Evolutionary conservation across 1,140 invertebrate species (phyloP).

Genomic region (Cardiocondyla obscurior): DNA sequence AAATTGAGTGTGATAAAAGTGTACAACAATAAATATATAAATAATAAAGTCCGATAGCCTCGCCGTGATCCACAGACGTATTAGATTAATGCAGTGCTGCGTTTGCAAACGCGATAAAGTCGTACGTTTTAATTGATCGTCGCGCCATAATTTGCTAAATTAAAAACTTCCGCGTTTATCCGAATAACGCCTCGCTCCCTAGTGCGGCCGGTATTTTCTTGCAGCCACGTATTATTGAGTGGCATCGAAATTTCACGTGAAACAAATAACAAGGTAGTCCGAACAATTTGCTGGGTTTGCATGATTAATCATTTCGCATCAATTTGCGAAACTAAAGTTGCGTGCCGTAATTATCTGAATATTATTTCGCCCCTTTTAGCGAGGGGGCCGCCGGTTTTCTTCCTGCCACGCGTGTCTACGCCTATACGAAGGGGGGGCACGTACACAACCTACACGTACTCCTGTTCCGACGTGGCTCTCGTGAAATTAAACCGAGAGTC

Average conservation of each 20-base stretch:
- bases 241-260: constrained; percentile 15
- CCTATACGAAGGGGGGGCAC: constrained; percentile 44
- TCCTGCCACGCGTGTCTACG: constrained; percentile 22
- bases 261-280: constrained; percentile 36
- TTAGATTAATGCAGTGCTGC: background rate
- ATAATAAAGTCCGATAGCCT: constrained; percentile 25
- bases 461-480: constrained; percentile 49
- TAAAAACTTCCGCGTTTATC: constrained; percentile 3
- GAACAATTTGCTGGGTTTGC: constrained; percentile 42
- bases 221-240: background rate
- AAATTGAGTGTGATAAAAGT: constrained; percentile 49
- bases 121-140: background rate
- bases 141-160: background rate
- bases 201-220: constrained; percentile 3
- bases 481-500: constrained; percentile 67
- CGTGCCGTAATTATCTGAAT: constrained; percentile 31
- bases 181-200: background rate
- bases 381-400: constrained; percentile 32
- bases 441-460: constrained; percentile 40
- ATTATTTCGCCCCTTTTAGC: constrained; percentile 43
- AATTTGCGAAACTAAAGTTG: constrained; percentile 41
- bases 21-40: constrained; percentile 46
- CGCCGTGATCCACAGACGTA: background rate
- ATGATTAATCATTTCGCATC: constrained; percentile 43
- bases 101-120: background rate